Conservation (phyloP, 2,888 invertebrate species). For the Dione vanillae region DNA sequence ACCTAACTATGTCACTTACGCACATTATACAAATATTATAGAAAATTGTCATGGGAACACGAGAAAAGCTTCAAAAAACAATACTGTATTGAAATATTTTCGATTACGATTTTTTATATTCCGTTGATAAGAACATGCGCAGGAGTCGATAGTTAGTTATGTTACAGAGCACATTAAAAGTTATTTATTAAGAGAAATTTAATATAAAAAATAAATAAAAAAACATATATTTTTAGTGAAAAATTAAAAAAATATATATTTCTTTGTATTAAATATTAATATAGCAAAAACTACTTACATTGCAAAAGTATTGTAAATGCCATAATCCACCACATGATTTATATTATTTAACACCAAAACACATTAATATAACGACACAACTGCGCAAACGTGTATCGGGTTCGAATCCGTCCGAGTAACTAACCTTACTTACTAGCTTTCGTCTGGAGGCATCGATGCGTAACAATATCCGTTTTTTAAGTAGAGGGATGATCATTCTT, state of each 20-base stretch:
- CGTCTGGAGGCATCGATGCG: conserved; percentile 75
- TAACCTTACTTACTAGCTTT: conserved; percentile 81
- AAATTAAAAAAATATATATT: background rate
- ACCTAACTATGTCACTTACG: no score
- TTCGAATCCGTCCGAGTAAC: conserved; percentile 73
- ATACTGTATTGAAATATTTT: background rate
- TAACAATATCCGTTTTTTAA: conserved; percentile 63
- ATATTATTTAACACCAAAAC: background rate
- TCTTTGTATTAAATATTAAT: background rate
- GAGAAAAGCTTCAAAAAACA: no score
- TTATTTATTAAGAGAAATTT: background rate
- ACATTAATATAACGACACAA: conserved; percentile 18
- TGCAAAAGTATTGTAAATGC: conserved; percentile 46
- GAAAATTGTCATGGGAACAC: no score
- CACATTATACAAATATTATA: no score
- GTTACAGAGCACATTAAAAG: no score
- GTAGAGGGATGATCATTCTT: conserved; percentile 12
- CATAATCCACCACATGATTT: conserved; percentile 46
- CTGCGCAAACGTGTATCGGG: conserved; percentile 75
- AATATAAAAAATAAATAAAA: background rate
- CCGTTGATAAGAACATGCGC: background rate
- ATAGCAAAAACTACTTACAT: conserved; percentile 40
- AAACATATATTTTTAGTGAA: background rate
- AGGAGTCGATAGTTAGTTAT: background rate
- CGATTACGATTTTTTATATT: background rate